These are phyloP conservation scores for Penaeus monodon DNA, from an alignment of 2,888 invertebrate species.

Conservation along the genomic window DNA sequence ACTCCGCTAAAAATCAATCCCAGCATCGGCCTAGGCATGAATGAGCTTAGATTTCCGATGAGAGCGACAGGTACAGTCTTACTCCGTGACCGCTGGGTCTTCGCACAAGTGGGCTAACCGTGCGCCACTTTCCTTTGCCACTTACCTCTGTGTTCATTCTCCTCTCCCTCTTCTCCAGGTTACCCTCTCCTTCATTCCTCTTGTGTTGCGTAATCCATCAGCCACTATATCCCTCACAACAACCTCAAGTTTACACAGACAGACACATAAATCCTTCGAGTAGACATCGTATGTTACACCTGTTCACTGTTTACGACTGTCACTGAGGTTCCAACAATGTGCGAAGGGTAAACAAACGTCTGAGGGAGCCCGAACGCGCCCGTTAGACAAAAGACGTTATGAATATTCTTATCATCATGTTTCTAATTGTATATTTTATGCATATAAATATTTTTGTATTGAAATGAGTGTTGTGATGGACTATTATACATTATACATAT, in stretches of 20 bases:
- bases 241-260: slow-evolving; percentile 16
- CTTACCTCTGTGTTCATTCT: slow-evolving; percentile 57
- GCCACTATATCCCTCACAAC: slow-evolving; percentile 16
- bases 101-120: neutral
- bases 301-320: slow-evolving; percentile 37
- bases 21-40: too few species aligned
- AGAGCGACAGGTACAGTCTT: slow-evolving; percentile 12
- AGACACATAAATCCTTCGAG: slow-evolving; percentile 34
- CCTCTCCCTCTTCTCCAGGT: slow-evolving; percentile 42
- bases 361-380: slow-evolving; percentile 37
- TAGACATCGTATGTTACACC: slow-evolving; percentile 44
- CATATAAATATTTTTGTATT: too few species aligned
- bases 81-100: slow-evolving; percentile 7
- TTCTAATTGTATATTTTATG: neutral
- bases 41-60: too few species aligned
- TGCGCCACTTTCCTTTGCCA: slow-evolving; percentile 27
- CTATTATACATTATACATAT: too few species aligned
- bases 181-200: slow-evolving; percentile 45
- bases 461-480: too few species aligned
- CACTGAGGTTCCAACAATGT: slow-evolving; percentile 38
- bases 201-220: slow-evolving; percentile 32
- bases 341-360: slow-evolving; percentile 30
- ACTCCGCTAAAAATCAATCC: too few species aligned
- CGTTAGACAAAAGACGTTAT: neutral
- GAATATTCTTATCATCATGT: too few species aligned